Evolutionary conservation across 2,888 invertebrate species (phyloP).

Genomic region (Uropetala carovei): DNA sequence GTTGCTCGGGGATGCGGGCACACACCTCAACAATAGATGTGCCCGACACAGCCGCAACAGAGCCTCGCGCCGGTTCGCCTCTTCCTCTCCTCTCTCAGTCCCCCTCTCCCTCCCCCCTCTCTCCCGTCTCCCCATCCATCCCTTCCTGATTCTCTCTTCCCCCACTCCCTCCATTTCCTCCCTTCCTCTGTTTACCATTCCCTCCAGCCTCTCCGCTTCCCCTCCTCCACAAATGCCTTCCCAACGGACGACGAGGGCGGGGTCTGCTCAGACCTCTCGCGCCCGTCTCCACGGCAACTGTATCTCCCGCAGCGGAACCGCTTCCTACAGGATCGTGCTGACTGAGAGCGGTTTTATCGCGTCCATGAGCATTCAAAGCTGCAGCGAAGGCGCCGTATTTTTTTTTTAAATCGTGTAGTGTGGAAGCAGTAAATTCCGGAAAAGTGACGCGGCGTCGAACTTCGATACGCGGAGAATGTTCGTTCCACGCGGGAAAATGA

Average conservation of each 20-base stretch:
- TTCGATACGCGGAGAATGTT: no score
- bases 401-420: no score
- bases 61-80: conserved; percentile 11
- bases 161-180: neutral
- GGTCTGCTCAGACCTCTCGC: conserved; percentile 57
- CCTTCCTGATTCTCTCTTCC: neutral
- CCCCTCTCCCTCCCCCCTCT: neutral
- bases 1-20: neutral
- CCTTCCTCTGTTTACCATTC: no score
- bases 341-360: neutral
- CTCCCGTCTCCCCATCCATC: neutral
- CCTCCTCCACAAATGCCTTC: neutral
- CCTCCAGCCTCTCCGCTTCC: neutral
- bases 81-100: neutral
- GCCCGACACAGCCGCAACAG: conserved; percentile 13
- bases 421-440: no score
- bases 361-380: no score
- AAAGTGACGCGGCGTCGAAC: no score
- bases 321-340: neutral
- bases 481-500: no score
- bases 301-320: neutral
- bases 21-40: neutral
- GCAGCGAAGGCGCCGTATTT: no score
- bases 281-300: conserved; percentile 55
- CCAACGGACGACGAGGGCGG: conserved; percentile 38